These are phyloP conservation scores for Drosophila navojoa DNA, from an alignment of 1,140 invertebrate species.

Conservation along the genomic window DNA sequence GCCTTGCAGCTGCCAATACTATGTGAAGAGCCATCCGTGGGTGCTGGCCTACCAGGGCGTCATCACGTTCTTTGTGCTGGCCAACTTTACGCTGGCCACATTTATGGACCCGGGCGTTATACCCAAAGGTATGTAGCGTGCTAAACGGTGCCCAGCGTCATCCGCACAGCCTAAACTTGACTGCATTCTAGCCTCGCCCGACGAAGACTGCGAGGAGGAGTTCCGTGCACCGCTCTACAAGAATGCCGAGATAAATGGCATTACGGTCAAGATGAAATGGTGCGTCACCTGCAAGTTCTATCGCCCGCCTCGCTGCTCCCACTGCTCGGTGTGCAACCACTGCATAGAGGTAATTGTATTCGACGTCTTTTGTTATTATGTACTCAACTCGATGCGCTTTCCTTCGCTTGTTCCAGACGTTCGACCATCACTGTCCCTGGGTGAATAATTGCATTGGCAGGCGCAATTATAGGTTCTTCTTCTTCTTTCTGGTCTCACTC, in stretches of 20 bases:
- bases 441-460: conserved; percentile 99
- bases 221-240: conserved; percentile 98
- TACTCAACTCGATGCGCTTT: neutral
- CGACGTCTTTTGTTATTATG: neutral
- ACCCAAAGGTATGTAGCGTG: conserved; percentile 93
- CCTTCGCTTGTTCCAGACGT: conserved; percentile 89
- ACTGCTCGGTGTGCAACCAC: conserved; percentile 99
- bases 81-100: conserved; percentile 98
- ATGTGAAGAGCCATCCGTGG: conserved; percentile 91
- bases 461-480: conserved; percentile 99
- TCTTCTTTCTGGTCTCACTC: conserved; percentile 98
- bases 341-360: conserved; percentile 94
- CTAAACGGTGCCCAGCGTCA: conserved; percentile 49
- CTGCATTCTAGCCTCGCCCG: conserved; percentile 91
- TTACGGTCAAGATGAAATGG: conserved; percentile 99
- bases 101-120: conserved; percentile 99
- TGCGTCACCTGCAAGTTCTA: conserved; percentile 99
- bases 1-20: conserved; percentile 92
- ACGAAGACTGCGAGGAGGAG: conserved; percentile 98
- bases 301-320: conserved; percentile 98
- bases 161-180: conserved; percentile 69
- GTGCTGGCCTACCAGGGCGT: conserved; percentile 96
- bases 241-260: conserved; percentile 98
- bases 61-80: conserved; percentile 97
- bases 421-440: conserved; percentile 99